Base-by-base conservation (phyloP, 2,888 invertebrate species). In the Conistra vaccinii region DNA sequence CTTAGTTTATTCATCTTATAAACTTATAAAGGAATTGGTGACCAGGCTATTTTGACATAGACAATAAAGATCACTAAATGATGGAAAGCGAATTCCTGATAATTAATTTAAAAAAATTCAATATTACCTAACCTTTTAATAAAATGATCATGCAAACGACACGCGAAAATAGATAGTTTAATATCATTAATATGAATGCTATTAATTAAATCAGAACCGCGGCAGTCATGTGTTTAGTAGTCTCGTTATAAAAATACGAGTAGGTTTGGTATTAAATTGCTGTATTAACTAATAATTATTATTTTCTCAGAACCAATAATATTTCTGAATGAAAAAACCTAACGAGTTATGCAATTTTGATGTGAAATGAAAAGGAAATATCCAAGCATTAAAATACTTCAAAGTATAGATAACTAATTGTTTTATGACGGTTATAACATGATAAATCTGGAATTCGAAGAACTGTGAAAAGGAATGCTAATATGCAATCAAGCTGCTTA, bases 371-470 rank as follows among this genome's bases (percentile, higher is more conserved):
- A 53, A 3, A 45, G 75, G 76, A 69, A 76, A 79, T 76, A 55
- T 60, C 26, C 73, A 42, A 6, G 9, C n/a, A 65, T 68, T 63
- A 51, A 67, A 20, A 76, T 7, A 48, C 68, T 60, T 48, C 57
- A 72, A 26, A 69, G 35, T 35, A 29, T 55, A 53, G n/a, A 51
- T 45, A 66, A 51, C 60, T 79, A 80, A 79, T 69, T 39, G 26
- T 35, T 68, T 69, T 79, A 70, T 76, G 62, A 61, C 53, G 53
- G 9, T 6, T 23, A 53, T 48, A 66, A 79, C 58, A 68, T 62
- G 73, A 80, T 82, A 9, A 61, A 70, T 51, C 76, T 80, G 58
- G 75, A 72, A 67, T 62, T 74, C 61, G 23, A 35, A 51, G 60
- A 73, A 82, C 10, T 68, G 7, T 42, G 6, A 58, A 58, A 26